Evolutionary conservation across 2,797 vertebrate genomes (phyloP).

Genomic region (Poeciliopsis paucimaculata): DNA sequence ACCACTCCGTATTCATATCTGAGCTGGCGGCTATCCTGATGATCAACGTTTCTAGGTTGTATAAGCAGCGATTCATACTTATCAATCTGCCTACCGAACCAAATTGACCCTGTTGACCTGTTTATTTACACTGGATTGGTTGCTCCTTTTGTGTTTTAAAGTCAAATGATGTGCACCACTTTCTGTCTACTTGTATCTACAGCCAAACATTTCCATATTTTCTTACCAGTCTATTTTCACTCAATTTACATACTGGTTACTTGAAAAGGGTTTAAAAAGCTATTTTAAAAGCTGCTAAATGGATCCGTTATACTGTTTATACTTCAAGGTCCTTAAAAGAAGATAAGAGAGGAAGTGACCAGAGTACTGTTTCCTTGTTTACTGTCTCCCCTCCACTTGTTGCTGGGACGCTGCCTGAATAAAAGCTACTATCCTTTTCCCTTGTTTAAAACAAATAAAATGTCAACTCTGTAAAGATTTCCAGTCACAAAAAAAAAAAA

Average conservation of each 20-base stretch:
- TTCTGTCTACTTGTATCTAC: conserved; percentile 20
- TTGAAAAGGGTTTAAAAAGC: background rate
- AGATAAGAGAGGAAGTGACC: background rate
- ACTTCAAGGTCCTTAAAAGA: background rate
- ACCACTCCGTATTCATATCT: conserved; percentile 24
- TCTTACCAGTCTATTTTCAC: background rate
- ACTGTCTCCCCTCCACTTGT: background rate
- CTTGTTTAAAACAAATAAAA: background rate
- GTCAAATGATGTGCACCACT: conserved; percentile 11
- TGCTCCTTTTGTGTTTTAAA: conserved; percentile 9
- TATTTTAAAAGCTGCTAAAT: background rate
- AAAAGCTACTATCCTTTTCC: background rate
- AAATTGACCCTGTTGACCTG: conserved; percentile 65
- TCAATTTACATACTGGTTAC: background rate
- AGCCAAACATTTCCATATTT: conserved; percentile 10
- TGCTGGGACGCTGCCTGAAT: background rate
- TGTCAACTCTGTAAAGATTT: background rate
- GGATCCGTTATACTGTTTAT: background rate
- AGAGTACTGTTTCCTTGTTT: background rate
- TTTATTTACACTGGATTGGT: conserved; percentile 32
- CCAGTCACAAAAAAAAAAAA: background rate
- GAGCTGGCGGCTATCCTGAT: conserved; percentile 33
- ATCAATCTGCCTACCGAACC: conserved; percentile 33
- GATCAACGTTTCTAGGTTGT: conserved; percentile 20
- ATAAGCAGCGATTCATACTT: conserved; percentile 22